Evolutionary conservation across 2,797 vertebrate species (phyloP).

Genomic region (Sebastes taczanowskii): DNA sequence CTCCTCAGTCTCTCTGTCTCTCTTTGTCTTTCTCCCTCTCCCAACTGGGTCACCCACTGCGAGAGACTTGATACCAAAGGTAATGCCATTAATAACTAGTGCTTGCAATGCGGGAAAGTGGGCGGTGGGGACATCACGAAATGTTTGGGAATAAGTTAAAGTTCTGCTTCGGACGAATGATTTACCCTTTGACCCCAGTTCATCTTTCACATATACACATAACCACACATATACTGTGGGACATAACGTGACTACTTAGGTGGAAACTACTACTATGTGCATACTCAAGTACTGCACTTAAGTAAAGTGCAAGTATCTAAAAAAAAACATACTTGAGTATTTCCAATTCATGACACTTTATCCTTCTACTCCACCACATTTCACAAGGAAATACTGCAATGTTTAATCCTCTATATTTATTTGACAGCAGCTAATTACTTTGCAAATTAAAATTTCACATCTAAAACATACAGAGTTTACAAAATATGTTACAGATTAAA

Average conservation of each 20-base stretch:
- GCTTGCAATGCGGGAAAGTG: not conserved
- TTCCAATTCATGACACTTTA: not conserved
- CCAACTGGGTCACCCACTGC: slow-evolving; percentile 60
- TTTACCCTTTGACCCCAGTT: not conserved
- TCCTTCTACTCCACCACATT: not conserved
- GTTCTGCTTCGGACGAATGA: not conserved
- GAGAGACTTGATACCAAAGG: slow-evolving; percentile 33
- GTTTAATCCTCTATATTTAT: not conserved
- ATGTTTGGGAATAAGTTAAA: not conserved
- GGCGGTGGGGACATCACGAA: not conserved
- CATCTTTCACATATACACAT: not conserved
- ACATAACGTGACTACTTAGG: not conserved
- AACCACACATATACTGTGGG: not conserved
- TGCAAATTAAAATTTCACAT: no score
- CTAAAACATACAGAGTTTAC: not conserved
- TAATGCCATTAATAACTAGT: slow-evolving; percentile 31
- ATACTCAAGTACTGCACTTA: not conserved
- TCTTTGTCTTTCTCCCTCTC: slow-evolving; percentile 46
- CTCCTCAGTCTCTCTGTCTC: slow-evolving; percentile 39
- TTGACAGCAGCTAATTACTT: not conserved
- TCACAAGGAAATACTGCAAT: not conserved
- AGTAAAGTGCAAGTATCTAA: not conserved
- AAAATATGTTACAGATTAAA: not conserved
- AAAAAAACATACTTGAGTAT: not conserved
- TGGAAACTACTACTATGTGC: not conserved